Conservation (phyloP, 2,888 invertebrate species). For the Catotricha subobsoleta region DNA sequence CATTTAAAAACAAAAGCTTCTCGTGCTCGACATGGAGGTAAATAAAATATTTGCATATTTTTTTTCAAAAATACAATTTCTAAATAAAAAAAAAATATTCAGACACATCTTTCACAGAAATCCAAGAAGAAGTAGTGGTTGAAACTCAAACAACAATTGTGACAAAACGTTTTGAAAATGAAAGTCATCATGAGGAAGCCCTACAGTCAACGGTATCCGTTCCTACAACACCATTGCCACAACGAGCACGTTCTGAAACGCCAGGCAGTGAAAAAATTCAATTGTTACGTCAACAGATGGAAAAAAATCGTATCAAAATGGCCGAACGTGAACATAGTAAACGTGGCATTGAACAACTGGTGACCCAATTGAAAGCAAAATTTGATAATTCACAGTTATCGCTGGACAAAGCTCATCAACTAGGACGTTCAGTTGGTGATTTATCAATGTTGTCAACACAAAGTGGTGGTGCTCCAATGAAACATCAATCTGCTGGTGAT, state of each 20-base stretch:
- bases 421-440: conserved; percentile 28
- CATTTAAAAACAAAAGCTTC: conserved; percentile 19
- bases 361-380: conserved; percentile 34
- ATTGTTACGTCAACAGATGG: conserved; percentile 34
- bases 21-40: conserved; percentile 9
- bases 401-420: conserved; percentile 20
- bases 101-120: conserved; percentile 5
- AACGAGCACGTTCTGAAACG: conserved; percentile 17
- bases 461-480: background rate
- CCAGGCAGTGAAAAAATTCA: conserved; percentile 34
- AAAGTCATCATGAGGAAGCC: background rate
- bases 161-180: background rate
- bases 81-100: background rate
- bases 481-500: conserved; percentile 4
- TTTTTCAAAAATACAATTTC: background rate
- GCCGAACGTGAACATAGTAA: conserved; percentile 35
- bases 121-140: background rate
- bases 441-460: conserved; percentile 13
- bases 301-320: conserved; percentile 34
- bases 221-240: background rate
- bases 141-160: no score
- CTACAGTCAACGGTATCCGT: background rate
- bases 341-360: conserved; percentile 34
- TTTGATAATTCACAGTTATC: conserved; percentile 33
- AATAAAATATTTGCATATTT: background rate